Evolutionary conservation across 1,140 invertebrate genomes (phyloP).

Genomic region (Drosophila ficusphila): DNA sequence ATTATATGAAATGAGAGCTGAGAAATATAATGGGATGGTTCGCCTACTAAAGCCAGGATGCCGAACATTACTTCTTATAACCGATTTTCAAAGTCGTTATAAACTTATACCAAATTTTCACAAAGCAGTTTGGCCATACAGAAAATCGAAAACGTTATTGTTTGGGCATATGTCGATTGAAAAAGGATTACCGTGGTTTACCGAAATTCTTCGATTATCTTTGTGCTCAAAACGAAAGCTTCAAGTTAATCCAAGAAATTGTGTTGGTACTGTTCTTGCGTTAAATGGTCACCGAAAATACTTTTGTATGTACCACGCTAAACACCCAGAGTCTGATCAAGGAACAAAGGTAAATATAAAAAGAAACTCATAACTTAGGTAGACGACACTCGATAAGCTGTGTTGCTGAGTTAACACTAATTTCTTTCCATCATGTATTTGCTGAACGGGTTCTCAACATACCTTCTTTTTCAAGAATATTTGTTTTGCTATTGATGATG

Average conservation of each 20-base stretch:
- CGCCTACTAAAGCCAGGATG: slow-evolving; percentile 97
- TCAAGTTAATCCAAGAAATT: slow-evolving; percentile 97
- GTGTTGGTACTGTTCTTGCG: slow-evolving; percentile 97
- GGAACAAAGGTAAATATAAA: slow-evolving; percentile 86
- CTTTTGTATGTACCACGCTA: slow-evolving; percentile 99
- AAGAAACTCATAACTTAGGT: background rate
- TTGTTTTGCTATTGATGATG: no score
- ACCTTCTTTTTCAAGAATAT: no score
- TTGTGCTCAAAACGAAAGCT: slow-evolving; percentile 92
- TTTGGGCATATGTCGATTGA: slow-evolving; percentile 97
- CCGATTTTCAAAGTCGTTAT: slow-evolving; percentile 94
- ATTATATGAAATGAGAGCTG: slow-evolving; percentile 96
- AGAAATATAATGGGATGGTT: slow-evolving; percentile 98
- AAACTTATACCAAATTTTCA: slow-evolving; percentile 96
- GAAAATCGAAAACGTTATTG: slow-evolving; percentile 97
- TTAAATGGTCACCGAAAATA: slow-evolving; percentile 98
- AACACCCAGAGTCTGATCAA: slow-evolving; percentile 88
- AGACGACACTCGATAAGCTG: no score
- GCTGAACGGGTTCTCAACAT: no score
- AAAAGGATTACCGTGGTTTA: slow-evolving; percentile 96
- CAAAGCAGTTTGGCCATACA: slow-evolving; percentile 96
- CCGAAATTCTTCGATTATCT: slow-evolving; percentile 93
- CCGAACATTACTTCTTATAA: slow-evolving; percentile 94
- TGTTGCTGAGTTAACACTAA: no score
- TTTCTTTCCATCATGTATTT: no score